Evolutionary conservation across 1,140 invertebrate species (phyloP).

Genomic region (Ladona fulva): DNA sequence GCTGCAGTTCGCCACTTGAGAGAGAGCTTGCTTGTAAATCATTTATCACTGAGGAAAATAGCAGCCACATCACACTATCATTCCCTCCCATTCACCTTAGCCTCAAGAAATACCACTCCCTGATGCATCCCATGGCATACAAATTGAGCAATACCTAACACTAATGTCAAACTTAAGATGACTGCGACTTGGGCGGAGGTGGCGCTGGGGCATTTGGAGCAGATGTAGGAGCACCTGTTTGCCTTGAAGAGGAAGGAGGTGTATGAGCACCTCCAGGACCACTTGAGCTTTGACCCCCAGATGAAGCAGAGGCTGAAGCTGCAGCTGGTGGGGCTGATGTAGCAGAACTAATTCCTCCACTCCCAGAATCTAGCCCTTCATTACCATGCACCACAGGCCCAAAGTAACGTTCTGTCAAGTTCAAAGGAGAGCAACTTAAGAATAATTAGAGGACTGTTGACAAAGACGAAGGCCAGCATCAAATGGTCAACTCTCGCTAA

Average conservation of each 20-base stretch:
- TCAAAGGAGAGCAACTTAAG: slow-evolving; percentile 17
- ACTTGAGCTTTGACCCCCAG: slow-evolving; percentile 14
- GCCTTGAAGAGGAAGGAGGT: slow-evolving; percentile 5
- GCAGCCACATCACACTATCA: background rate
- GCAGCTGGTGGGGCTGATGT: background rate
- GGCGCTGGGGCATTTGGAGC: slow-evolving; percentile 14
- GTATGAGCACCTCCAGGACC: slow-evolving; percentile 12
- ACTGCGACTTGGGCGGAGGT: slow-evolving; percentile 11
- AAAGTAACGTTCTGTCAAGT: slow-evolving; percentile 35
- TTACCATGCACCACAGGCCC: slow-evolving; percentile 35
- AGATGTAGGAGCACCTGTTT: background rate
- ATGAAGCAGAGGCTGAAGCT: background rate
- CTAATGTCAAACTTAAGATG: slow-evolving; percentile 12
- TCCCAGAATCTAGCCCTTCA: slow-evolving; percentile 29
- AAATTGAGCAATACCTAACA: slow-evolving; percentile 16
- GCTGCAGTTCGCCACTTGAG: slow-evolving; percentile 13
- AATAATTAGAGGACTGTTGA: too few species aligned
- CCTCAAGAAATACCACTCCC: background rate
- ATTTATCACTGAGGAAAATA: slow-evolving; percentile 10
- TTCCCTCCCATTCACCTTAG: background rate
- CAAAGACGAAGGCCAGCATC: too few species aligned
- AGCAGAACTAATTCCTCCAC: slow-evolving; percentile 1
- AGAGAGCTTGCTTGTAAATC: slow-evolving; percentile 1
- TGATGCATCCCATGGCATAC: slow-evolving; percentile 13
- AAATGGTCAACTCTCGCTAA: too few species aligned